A percentile compares a stretch with the other conserved stretches of the same genome.
These are phyloP conservation scores for Leucosticte australis DNA, from an alignment of 2,113 vertebrate genomes.

Conservation along the genomic window DNA sequence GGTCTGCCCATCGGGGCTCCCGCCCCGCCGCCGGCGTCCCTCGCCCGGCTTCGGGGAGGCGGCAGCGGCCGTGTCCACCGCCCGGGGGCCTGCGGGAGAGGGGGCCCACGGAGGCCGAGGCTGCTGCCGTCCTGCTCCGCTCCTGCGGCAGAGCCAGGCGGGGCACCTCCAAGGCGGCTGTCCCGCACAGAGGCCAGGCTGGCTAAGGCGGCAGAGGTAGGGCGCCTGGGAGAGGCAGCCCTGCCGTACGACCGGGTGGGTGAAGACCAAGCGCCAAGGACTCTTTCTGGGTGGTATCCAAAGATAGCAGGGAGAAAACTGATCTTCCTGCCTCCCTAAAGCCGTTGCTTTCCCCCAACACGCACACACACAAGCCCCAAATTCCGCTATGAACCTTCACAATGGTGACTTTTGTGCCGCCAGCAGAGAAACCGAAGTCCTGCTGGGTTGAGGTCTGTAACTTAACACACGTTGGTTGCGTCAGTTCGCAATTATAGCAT, in stretches of 20 bases:
- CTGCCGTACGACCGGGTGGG: not conserved
- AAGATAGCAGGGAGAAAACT: not conserved
- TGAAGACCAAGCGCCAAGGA: slow-evolving; percentile 6
- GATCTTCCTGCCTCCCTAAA: not conserved
- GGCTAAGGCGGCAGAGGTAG: not conserved
- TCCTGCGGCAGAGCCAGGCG: not conserved
- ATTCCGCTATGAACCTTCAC: not conserved
- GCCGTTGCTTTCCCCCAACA: not conserved
- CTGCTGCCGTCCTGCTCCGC: not conserved
- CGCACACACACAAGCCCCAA: not conserved
- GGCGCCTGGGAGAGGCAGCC: not conserved
- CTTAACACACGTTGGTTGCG: slow-evolving; percentile 13
- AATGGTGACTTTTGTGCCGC: slow-evolving; percentile 41
- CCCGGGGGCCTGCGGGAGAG: not conserved
- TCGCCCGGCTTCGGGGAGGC: not conserved
- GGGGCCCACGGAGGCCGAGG: not conserved
- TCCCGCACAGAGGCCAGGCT: not conserved
- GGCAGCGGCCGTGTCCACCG: not conserved
- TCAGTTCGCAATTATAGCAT: not conserved
- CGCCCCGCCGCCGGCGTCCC: not conserved
- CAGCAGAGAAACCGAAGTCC: not conserved
- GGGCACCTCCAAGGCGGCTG: not conserved
- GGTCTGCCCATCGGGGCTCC: not conserved
- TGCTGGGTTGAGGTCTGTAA: not conserved
- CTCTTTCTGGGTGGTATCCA: slow-evolving; percentile 35